Evolutionary conservation across 2,113 vertebrate genomes (phyloP).

Genomic region (Alethe diademata): DNA sequence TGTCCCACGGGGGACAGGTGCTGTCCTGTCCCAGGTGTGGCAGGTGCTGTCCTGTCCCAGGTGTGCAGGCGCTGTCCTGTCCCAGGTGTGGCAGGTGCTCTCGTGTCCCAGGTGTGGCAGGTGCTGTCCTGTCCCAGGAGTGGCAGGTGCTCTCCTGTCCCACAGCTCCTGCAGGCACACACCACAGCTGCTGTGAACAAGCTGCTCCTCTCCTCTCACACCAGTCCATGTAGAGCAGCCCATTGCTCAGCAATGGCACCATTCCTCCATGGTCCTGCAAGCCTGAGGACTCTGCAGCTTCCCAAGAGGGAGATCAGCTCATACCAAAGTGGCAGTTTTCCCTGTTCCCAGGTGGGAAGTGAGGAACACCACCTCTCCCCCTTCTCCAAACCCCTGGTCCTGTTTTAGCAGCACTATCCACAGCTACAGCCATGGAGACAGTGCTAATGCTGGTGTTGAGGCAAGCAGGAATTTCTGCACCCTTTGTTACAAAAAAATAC

Average conservation of each 20-base stretch:
- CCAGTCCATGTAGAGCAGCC: not conserved
- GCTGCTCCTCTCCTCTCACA: accelerated
- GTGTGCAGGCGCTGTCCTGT: too few relatives aligned
- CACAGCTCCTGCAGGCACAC: not conserved
- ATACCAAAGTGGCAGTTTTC: not conserved
- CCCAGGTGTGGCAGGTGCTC: too few relatives aligned
- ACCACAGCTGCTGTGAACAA: accelerated
- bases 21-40: accelerated
- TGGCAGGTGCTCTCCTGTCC: not conserved
- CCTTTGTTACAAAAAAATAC: not conserved
- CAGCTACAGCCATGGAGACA: not conserved
- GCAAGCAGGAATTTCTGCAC: not conserved
- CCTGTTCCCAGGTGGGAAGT: accelerated
- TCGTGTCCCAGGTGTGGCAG: too few relatives aligned
- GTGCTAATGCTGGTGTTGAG: not conserved
- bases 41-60: too few relatives aligned
- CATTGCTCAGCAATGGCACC: not conserved
- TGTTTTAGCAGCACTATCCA: not conserved
- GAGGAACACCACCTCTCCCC: not conserved
- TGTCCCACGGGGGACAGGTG: not conserved
- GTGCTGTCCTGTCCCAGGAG: too few relatives aligned
- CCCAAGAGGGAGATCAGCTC: not conserved
- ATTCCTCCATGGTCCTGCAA: accelerated
- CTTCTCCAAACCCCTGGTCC: accelerated
- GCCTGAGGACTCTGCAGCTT: not conserved